Base-by-base conservation (phyloP, 2,113 vertebrate genomes). In the Nothocercus julius region DNA sequence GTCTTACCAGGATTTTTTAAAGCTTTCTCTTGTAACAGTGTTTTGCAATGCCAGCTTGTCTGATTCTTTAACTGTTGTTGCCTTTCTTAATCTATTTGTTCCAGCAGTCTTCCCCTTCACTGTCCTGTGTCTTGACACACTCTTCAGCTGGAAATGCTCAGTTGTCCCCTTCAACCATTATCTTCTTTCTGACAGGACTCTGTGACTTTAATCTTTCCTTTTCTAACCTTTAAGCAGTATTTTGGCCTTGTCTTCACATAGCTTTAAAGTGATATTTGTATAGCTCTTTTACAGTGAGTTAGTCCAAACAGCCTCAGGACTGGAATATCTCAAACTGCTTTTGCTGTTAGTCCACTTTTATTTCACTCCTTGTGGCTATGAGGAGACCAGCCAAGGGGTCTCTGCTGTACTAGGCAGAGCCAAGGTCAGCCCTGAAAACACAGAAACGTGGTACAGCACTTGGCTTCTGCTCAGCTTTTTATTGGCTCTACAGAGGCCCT, bases 1-100 rank as follows among this genome's bases (percentile, higher is more conserved):
- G 53, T 87, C 69, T 94, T 92, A 73, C 82, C 81, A 82, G 68
- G 62, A 79, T 83, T 87, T 88, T 93, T 93, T 92, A 19, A 81
- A 82, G 89, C 62, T 73, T 92, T 92, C 47, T 30, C 36, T 85
- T 54, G 25, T 63, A 91, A 40, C 15, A 62, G 27, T 0, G 2
- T 13, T 79, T 86, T 94, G 51, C 68, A 86, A 82, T 68, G 34
- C 64, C 51, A 72, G 56, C 25, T 90, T 91, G 70, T 68, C 61
- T 87, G 86, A 20, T 68, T 86, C 58, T 81, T 87, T 83, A 78
- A 61, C 69, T n/a, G 6, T 44, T 88, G 68, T 2, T 83, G 45
- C 1, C 0, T 77, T 90, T 80, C 80, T 76, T 80, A 87, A 67
- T 66, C 63, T 90, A 6, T 91, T 91, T 80, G 25, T 85, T n/a